Evolutionary conservation across 2,113 vertebrate species (phyloP), one percentile per base, ranked within the genome.

Genomic region (Suncus etruscus): DNA sequence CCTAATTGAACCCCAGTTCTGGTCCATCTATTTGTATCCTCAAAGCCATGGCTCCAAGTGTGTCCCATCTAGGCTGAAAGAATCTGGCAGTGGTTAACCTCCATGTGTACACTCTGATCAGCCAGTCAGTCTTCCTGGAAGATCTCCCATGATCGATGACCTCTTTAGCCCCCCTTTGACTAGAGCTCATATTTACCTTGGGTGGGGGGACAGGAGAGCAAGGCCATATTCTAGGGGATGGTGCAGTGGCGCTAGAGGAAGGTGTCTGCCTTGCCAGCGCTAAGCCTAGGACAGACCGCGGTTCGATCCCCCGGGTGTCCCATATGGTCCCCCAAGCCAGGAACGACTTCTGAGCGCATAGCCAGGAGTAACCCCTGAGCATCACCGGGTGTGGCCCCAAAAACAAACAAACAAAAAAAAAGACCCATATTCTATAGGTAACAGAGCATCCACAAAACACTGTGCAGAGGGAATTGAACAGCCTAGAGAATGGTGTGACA

Each of bases 61-160:
- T 81, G 7, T 91, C 68, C 79, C 82, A 2, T 51, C 11, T 54
- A 18, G 14, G 47, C 11, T 75, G 39, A 39, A 29, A 79, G 78
- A 6, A 24, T 12, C 68, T 61, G 84, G 92, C 29, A 16, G 39
- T 47, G 11, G 8, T 31, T 77, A 87, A 68, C n/a, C 15, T 18
- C 31, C 29, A 14, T 5, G 4, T 69, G 58, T 65, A 8, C 10
- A 58, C n/a, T 68, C n/a, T 54, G 8, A 78, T 68, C 68, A 47
- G 45, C 76, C 22, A 86, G 45, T 25, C 76, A 73, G 25, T n/a
- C 12, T 75, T 54, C 14, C 27, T n/a, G 11, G 25, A 74, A 48
- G 29, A 16, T 39, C 50, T 2, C 0, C 12, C 29, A 7, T 5
- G 10, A 66, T 4, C 25, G 18, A 18, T 1, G 18, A 24, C 8